Evolutionary conservation across 2,888 invertebrate species (phyloP), one percentile per base, ranked within the genome.

Genomic region (Poecilus cupreus): DNA sequence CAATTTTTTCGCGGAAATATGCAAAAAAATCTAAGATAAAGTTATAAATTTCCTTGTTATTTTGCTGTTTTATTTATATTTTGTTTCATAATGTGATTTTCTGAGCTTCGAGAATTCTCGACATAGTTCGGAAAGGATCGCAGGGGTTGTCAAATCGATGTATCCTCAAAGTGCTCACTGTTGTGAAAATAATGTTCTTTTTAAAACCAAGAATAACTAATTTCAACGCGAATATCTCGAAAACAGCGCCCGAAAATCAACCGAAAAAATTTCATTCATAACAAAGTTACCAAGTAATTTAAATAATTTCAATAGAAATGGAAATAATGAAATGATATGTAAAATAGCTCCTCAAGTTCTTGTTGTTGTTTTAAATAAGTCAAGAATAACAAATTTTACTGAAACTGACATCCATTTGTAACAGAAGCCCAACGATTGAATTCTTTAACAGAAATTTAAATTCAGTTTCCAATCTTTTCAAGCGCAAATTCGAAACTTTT

Each of bases 121-220:
- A 3, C 39, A 39, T 43, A 43, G 39, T 39, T 70, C 70, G 70
- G 16, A 4, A 11, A 39, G 20, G 18, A 13, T 70, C 70, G 70
- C 16, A 64, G 2, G 32, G 77, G 77, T 57, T 77, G 60, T 49
- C 64, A 39, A 78, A 78, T 78, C 78, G 43, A 78, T 78, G 64
- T 64, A 6, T 32, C 60, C 46, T 78, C 78, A 78, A 78, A 78
- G 78, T 64, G 78, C 26, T 64, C 78, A 78, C 26, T 78, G 78
- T 78, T 64, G 64, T 64, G 78, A 20, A 46, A 78, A 46, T 78
- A 78, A 78, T 43, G 78, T 26, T 22, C 68, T 46, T 78, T 78
- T 78, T 78, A 39, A 46, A 64, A 64, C 43, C 39, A 46, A 39
- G 46, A 46, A 78, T 78, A 78, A 64, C 78, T 78, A 64, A 78